Percentiles rank a stretch among this genome's conserved stretches.
Conservation (phyloP, 2,113 vertebrate species). For the Leptodactylus fuscus region DNA sequence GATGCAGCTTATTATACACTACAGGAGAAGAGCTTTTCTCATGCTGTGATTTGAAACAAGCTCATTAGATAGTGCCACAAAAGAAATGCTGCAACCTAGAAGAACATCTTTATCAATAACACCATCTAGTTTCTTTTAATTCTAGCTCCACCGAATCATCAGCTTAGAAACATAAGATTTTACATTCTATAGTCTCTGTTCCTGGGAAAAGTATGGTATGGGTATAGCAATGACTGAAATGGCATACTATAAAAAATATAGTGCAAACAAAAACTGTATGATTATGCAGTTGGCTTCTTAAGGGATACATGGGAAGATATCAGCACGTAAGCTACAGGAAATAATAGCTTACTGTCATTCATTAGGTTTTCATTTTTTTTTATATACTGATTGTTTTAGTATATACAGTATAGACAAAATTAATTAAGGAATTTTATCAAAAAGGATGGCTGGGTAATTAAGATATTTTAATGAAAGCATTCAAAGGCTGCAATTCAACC, state of each 20-base stretch:
- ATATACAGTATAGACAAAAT: too few species aligned
- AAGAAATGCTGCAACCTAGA: constrained; percentile 32
- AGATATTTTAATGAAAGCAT: too few species aligned
- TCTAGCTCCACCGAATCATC: neutral
- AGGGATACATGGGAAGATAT: neutral
- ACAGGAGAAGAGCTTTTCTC: constrained; percentile 33
- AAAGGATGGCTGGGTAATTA: too few species aligned
- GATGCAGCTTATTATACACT: constrained; percentile 22
- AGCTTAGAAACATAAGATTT: neutral
- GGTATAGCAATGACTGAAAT: neutral
- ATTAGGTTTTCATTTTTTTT: too few species aligned
- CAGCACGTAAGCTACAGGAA: neutral
- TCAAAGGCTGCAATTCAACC: too few species aligned
- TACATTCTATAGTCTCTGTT: neutral
- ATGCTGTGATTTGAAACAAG: constrained; percentile 55
- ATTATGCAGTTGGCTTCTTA: neutral
- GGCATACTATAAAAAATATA: neutral
- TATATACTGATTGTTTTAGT: neutral
- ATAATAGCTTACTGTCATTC: neutral
- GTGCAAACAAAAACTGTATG: neutral
- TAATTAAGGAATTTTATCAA: too few species aligned
- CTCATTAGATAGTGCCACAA: constrained; percentile 24
- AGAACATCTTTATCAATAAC: constrained; percentile 33
- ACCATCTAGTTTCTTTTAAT: constrained; percentile 7
- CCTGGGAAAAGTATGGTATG: neutral